Conservation (phyloP, 35 echinoderm and acorn worm genomes). For the Stichopus chloronotus region DNA sequence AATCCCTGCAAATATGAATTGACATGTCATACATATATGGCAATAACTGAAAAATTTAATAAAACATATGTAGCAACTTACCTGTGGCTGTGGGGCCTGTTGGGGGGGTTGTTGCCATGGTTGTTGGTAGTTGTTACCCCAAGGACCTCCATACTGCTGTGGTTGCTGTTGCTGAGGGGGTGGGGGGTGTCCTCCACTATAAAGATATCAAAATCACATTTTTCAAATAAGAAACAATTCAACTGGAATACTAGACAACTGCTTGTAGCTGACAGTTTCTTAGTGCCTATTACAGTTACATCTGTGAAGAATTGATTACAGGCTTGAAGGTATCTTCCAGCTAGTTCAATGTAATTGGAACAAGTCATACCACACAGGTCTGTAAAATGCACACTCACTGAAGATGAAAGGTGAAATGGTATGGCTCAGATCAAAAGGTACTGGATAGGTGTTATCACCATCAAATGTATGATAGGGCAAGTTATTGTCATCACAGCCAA, state of each 20-base stretch:
- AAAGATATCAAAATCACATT: background rate
- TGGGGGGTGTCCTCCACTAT: conserved; percentile 24
- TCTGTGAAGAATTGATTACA: too few species aligned
- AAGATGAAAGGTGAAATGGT: background rate
- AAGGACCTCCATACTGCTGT: conserved; percentile 36
- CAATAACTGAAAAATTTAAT: too few species aligned
- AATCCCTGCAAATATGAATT: too few species aligned
- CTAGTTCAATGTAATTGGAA: too few species aligned
- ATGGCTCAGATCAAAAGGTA: conserved; percentile 45
- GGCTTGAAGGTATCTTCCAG: too few species aligned
- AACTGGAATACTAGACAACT: too few species aligned
- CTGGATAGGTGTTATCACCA: conserved; percentile 26
- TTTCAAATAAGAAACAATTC: background rate
- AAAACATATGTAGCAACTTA: background rate
- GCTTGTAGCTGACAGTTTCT: too few species aligned
- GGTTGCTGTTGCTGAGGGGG: conserved; percentile 18
- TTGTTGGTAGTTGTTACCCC: conserved; percentile 49
- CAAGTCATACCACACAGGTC: too few species aligned
- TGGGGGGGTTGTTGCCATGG: conserved; percentile 52
- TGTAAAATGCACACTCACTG: too few species aligned
- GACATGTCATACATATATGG: too few species aligned
- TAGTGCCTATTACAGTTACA: too few species aligned
- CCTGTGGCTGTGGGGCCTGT: conserved; percentile 29
- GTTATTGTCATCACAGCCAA: conserved; percentile 49
- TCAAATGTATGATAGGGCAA: conserved; percentile 40